A percentile compares a stretch with the other conserved stretches of the same genome.
phyloP scores from a whole-genome alignment of 2,113 vertebrate species.

The Otocyon megalotis region DNA sequence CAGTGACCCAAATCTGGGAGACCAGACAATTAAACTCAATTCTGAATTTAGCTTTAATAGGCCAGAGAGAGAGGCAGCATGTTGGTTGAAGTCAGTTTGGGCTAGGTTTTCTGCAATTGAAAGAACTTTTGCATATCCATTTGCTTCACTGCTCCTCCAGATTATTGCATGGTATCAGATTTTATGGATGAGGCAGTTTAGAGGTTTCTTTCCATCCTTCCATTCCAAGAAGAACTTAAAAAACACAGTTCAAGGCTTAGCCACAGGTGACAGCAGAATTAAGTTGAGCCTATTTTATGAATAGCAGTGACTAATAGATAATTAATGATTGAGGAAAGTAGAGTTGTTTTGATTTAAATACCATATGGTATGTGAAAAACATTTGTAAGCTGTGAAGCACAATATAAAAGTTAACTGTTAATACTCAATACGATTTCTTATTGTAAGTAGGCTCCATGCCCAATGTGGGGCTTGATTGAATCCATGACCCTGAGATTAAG shows the following conservation, averaged over 20 bases:
- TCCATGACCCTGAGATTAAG: neutral
- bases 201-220: slow-evolving; percentile 6
- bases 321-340: slow-evolving; percentile 16
- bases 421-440: neutral
- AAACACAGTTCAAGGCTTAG: neutral
- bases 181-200: neutral
- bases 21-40: neutral
- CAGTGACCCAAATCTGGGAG: neutral
- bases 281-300: slow-evolving; percentile 33
- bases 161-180: neutral
- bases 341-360: slow-evolving; percentile 36
- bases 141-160: neutral
- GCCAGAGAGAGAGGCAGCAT: neutral
- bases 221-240: neutral
- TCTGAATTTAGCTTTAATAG: neutral
- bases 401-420: slow-evolving; percentile 19
- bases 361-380: neutral
- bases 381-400: neutral
- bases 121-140: neutral
- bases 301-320: neutral
- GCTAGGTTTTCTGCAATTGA: neutral
- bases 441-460: neutral
- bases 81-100: neutral
- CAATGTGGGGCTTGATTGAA: neutral
- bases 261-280: neutral